A percentile compares a stretch with the other conserved stretches of the same genome.
Conservation (phyloP, 2,113 vertebrate species). For the Bufo bufo region DNA sequence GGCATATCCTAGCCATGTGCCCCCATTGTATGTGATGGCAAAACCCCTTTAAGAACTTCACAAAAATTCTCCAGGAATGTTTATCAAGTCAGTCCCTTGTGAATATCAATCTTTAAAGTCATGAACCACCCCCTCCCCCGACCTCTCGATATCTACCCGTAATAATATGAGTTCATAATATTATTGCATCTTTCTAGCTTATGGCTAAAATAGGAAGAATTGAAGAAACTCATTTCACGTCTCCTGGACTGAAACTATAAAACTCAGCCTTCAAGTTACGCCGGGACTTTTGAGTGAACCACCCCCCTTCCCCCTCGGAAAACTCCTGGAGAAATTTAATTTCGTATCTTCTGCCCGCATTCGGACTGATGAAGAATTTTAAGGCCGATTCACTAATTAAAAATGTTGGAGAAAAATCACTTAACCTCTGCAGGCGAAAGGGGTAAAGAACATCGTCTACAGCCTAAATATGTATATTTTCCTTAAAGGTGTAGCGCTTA, state of each 20-base stretch:
- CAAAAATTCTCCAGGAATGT: neutral
- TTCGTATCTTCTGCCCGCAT: neutral
- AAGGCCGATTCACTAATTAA: neutral
- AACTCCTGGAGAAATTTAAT: neutral
- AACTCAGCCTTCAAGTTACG: neutral
- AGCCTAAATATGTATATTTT: neutral
- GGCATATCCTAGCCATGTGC: too few species aligned
- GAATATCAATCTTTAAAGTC: neutral
- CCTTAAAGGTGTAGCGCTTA: neutral
- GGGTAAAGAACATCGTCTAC: neutral
- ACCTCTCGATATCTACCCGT: neutral
- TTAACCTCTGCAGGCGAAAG: neutral
- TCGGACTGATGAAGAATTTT: slow-evolving; percentile 19
- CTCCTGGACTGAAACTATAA: slow-evolving; percentile 7
- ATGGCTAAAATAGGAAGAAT: neutral
- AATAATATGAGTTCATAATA: slow-evolving; percentile 10
- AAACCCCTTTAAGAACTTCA: neutral
- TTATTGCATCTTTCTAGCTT: neutral
- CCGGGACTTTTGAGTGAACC: neutral
- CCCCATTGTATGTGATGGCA: too few species aligned
- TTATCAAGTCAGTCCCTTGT: neutral
- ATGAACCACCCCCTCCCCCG: neutral
- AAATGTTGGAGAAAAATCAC: neutral
- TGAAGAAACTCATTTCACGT: slow-evolving; percentile 10
- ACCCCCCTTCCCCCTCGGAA: neutral